These are phyloP conservation scores for Cephus cinctus DNA, from an alignment of 1,140 invertebrate genomes.

Conservation along the genomic window DNA sequence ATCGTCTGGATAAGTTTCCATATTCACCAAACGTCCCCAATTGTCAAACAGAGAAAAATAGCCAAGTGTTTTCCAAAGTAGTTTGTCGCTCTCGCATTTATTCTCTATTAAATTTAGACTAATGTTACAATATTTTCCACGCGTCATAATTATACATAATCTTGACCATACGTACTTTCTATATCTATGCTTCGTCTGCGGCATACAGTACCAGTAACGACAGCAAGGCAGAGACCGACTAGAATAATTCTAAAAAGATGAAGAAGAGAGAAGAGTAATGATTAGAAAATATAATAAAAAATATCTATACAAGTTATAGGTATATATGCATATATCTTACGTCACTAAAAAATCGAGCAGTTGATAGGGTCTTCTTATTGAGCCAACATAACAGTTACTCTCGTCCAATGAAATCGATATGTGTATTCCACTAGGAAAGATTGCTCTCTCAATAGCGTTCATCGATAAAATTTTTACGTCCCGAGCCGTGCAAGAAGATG, in stretches of 20 bases:
- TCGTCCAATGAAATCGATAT: background rate
- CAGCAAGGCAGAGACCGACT: too few species aligned
- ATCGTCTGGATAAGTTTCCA: background rate
- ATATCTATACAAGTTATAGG: too few species aligned
- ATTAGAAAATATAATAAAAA: too few species aligned
- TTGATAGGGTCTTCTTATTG: background rate
- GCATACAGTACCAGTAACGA: too few species aligned
- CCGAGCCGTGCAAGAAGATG: background rate
- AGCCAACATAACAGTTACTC: background rate
- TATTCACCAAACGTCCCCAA: conserved; percentile 7
- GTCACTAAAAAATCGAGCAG: background rate
- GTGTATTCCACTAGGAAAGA: background rate
- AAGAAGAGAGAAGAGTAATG: too few species aligned
- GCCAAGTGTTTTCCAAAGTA: background rate
- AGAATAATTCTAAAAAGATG: too few species aligned
- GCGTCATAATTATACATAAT: too few species aligned
- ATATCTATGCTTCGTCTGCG: too few species aligned
- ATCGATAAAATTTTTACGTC: background rate
- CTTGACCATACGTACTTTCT: too few species aligned
- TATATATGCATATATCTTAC: background rate
- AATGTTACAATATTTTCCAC: too few species aligned
- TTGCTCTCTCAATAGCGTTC: background rate
- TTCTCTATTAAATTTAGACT: too few species aligned
- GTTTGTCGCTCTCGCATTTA: too few species aligned
- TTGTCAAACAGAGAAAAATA: conserved; percentile 6